Base-by-base conservation (phyloP, 2,888 invertebrate species). In the Clepsis dumicolana region DNA sequence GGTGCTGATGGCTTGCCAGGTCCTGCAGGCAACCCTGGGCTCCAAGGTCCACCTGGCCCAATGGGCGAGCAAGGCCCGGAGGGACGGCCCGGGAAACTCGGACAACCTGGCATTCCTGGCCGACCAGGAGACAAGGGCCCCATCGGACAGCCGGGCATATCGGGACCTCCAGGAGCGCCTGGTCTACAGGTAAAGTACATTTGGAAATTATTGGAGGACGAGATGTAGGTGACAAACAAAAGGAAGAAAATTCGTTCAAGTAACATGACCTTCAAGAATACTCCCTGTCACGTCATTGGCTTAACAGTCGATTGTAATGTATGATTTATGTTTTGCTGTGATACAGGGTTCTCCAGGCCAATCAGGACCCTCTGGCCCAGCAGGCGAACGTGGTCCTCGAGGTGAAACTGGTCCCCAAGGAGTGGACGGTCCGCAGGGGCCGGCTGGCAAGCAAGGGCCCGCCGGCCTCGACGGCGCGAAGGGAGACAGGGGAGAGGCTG, bases 111-210 rank as follows among this genome's bases (percentile, higher is more conserved):
- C 54, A 94, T 97, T 71, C 82, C 95, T 2, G 97, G 97, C 38
- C 89, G 97, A 72, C 94, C 95, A 21, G 97, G 97, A 24, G 97
- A 97, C 79, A 97, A 97, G 80, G 97, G 97, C 61, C 96, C 96
- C 0, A 85, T 94, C 16, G 96, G 96, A 62, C 87, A 94, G 63
- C 86, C 94, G 5, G 97, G 97, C 3, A 87, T 92, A 61, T 90
- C 95, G 12, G 97, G 97, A 62, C 83, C 94, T 25, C 83, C 94
- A 12, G 97, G 97, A 71, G 89, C 95, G 14, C 95, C 96, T 62
- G 97, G 97, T 74, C 88, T 96, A 75, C 95, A 95, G 75, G 97
- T 96, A 88, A 87, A 85, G 4, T 16, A 44, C 8, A 14, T 4
- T 16, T 44, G 1, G 18, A 18, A 44, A 8, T 14, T 38, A n/a